Base-by-base conservation (phyloP, 2,888 invertebrate genomes). In the Pristionchus fissidentatus region DNA sequence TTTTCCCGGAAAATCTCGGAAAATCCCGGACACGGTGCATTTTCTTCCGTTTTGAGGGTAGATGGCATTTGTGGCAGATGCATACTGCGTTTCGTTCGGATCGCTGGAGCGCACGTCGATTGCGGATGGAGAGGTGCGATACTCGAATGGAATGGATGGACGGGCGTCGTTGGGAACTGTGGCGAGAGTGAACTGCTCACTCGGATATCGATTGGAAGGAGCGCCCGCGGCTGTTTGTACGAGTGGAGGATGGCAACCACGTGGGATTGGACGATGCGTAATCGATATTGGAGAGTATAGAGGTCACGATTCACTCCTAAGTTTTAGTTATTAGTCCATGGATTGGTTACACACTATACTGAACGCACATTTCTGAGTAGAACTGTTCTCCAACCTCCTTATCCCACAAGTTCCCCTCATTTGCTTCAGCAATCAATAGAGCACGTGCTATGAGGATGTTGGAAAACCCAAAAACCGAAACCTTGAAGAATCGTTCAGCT, bases 181-280 rank as follows among this genome's bases (percentile, higher is more conserved):
- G 3, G 81, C 66, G 3, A 15, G 66, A 66, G 43, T 66, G 66
- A 66, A 62, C 32, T 81, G 81, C 26, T 81, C 81, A 15, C 66
- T 66, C n/a, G 81, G 81, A 66, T 66, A 81, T 32, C 46, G 49
- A 46, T 46, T 46, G 32, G 81, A 66, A 10, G 81, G 81, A 29
- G 8, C 62, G 49, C 15, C 26, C 19, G 81, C 81, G 0, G n/a
- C 81, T 32, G 66, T 81, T 1, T 81, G 81, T 46, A 81, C 81
- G 29, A 8, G 26, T 3, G 35, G 46, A 22, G 66, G 66, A 32
- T 81, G 81, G 81, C 62, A 32, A 66, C 81, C 81, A 13, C 15
- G 3, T 22, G 15, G 13, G 3, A 57, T 79, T 22, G 79, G 79
- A 79, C 38, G 38, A 29, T 79, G 79, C 57, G 22, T 29, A 13